phyloP scores from a whole-genome alignment of 2,113 vertebrate genomes.

The Prochilodus magdalenae region DNA sequence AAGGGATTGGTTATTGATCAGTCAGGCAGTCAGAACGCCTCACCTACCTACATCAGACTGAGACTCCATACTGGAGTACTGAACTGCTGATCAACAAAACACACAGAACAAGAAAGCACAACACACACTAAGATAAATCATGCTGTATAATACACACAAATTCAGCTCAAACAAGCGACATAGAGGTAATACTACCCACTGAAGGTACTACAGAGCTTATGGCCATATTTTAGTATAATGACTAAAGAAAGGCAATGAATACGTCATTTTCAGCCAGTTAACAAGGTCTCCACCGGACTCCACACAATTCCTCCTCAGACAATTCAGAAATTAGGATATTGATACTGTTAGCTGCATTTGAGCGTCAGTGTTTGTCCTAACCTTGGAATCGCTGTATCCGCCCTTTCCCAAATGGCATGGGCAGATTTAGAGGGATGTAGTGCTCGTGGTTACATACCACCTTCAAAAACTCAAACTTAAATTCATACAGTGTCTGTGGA shows the following conservation, averaged over 20 bases:
- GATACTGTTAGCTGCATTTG: not conserved
- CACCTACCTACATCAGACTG: conserved; percentile 48
- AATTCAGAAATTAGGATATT: not conserved
- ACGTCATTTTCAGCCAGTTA: not conserved
- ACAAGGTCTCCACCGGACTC: not conserved
- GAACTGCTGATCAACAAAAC: conserved; percentile 36
- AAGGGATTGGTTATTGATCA: conserved; percentile 36
- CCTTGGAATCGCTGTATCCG: conserved; percentile 97
- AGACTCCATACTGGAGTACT: conserved; percentile 46
- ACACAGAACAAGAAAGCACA: conserved; percentile 28
- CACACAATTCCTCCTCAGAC: not conserved
- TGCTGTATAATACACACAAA: not conserved
- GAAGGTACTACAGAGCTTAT: not conserved
- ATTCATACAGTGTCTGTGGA: conserved; percentile 92
- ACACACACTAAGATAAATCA: conserved; percentile 37
- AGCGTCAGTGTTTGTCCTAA: conserved; percentile 65
- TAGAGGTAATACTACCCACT: not conserved
- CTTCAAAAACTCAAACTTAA: conserved; percentile 97
- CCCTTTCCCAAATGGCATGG: conserved; percentile 98
- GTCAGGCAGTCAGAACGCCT: conserved; percentile 31
- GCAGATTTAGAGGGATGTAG: conserved; percentile 95
- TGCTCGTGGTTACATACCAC: conserved; percentile 97
- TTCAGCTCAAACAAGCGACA: not conserved
- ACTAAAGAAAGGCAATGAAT: too few species aligned
- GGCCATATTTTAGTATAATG: not conserved